Evolutionary conservation across 2,888 invertebrate genomes (phyloP).

Genomic region (Mesorhabditis spiculigera): DNA sequence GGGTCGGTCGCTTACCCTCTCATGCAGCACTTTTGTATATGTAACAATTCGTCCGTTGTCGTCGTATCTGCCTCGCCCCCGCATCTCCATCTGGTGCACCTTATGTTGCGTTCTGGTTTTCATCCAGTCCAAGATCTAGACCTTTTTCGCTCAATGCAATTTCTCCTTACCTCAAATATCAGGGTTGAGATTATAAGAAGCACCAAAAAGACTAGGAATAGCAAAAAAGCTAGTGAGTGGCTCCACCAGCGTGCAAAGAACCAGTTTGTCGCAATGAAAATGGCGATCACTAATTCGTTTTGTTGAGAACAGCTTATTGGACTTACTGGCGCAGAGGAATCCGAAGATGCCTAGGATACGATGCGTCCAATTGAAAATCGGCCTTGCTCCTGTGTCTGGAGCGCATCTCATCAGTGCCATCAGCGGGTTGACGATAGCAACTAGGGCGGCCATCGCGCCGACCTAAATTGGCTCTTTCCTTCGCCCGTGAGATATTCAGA

Average conservation of each 20-base stretch:
- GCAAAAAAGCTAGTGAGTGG: constrained; percentile 11
- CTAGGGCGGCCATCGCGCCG: constrained; percentile 13
- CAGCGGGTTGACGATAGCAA: constrained; percentile 14
- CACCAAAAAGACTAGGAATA: constrained; percentile 15
- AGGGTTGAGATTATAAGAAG: constrained; percentile 12
- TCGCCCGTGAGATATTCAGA: not conserved
- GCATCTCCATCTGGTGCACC: constrained; percentile 12
- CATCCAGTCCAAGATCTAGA: constrained; percentile 9
- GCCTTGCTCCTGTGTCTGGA: constrained; percentile 19
- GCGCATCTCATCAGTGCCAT: constrained; percentile 19
- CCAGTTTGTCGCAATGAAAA: constrained; percentile 18
- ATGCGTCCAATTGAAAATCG: constrained; percentile 21
- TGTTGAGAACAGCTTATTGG: not conserved
- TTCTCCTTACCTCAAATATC: constrained; percentile 13
- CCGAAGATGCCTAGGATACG: constrained; percentile 16
- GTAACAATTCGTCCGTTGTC: constrained; percentile 13
- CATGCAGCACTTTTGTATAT: constrained; percentile 1
- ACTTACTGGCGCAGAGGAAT: constrained; percentile 14
- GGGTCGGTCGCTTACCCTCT: not conserved
- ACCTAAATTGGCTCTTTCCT: constrained; percentile 12
- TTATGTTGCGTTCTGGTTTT: constrained; percentile 11
- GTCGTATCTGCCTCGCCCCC: constrained; percentile 10
- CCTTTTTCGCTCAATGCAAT: not conserved
- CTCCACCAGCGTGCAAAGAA: constrained; percentile 15
- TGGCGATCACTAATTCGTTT: constrained; percentile 13